phyloP scores from a whole-genome alignment of 2,797 vertebrate species.

The Spinus pinus region DNA sequence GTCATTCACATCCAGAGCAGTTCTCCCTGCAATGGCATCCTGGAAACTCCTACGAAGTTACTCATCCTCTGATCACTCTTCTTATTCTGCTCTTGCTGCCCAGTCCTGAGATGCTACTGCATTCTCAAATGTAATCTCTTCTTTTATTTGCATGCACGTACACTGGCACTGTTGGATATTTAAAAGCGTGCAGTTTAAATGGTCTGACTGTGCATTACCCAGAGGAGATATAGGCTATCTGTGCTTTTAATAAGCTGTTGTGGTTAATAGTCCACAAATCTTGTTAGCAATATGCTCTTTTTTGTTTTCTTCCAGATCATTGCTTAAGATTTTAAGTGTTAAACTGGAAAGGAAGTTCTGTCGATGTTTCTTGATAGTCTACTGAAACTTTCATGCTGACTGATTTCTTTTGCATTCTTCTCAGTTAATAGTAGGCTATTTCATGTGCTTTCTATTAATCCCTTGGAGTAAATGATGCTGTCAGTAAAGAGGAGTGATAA shows the following conservation, averaged over 20 bases:
- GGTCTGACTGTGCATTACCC: not conserved
- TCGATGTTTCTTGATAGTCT: not conserved
- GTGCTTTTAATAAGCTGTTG: not conserved
- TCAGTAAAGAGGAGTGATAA: not conserved
- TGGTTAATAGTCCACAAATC: not conserved
- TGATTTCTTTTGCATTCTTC: not conserved
- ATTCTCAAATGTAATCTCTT: not conserved
- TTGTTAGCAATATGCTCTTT: not conserved
- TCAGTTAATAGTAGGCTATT: not conserved
- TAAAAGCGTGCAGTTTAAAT: not conserved
- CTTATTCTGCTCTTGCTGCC: not conserved
- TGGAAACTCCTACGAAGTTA: not conserved
- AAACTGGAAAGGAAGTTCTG: not conserved
- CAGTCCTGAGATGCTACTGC: rapidly evolving
- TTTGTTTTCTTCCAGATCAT: not conserved
- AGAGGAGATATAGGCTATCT: not conserved
- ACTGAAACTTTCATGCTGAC: not conserved
- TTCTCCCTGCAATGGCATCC: not conserved
- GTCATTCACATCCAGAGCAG: not conserved
- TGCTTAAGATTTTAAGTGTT: not conserved
- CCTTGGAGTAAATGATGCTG: not conserved
- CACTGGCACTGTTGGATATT: not conserved
- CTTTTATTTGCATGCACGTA: not conserved
- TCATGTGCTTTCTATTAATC: not conserved
- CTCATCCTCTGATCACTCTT: not conserved